phyloP scores from a whole-genome alignment of 2,888 invertebrate species.

The Eupithecia inturbata region DNA sequence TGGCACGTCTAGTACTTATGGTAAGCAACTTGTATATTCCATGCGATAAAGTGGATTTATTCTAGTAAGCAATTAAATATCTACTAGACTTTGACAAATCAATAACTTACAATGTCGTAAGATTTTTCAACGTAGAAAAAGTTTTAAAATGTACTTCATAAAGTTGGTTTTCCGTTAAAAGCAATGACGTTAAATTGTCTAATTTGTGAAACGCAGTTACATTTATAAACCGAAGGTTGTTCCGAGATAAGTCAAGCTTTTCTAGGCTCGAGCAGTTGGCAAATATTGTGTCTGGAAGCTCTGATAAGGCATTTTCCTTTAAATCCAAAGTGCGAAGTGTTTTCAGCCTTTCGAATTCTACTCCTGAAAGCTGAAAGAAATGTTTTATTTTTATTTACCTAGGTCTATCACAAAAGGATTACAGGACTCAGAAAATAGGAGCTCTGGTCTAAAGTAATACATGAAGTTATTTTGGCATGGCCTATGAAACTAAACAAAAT shows the following conservation, averaged over 20 bases:
- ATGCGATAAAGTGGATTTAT: background rate
- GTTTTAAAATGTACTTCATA: constrained; percentile 85
- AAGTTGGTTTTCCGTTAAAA: constrained; percentile 89
- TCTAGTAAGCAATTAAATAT: background rate
- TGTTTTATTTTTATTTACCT: background rate
- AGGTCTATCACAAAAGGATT: background rate
- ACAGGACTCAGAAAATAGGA: background rate
- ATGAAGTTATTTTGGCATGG: background rate
- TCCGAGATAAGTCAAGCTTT: constrained; percentile 87
- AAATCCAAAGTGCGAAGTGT: constrained; percentile 87
- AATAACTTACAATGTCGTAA: constrained; percentile 88
- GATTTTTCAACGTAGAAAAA: constrained; percentile 86
- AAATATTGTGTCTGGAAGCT: constrained; percentile 84
- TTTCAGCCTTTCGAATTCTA: constrained; percentile 82
- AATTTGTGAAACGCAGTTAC: constrained; percentile 86
- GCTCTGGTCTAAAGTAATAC: background rate
- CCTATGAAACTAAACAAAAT: constrained; percentile 6
- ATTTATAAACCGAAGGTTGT: constrained; percentile 86
- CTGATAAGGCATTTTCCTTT: constrained; percentile 86
- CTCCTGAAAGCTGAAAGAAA: constrained; percentile 77
- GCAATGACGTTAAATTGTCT: constrained; percentile 86
- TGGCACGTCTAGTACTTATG: background rate
- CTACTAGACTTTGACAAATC: background rate
- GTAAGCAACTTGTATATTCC: background rate
- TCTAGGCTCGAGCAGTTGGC: constrained; percentile 83